A percentile compares a stretch with the other conserved stretches of the same genome.
These are phyloP conservation scores for Luperina testacea DNA, from an alignment of 2,888 invertebrate genomes.

Conservation along the genomic window DNA sequence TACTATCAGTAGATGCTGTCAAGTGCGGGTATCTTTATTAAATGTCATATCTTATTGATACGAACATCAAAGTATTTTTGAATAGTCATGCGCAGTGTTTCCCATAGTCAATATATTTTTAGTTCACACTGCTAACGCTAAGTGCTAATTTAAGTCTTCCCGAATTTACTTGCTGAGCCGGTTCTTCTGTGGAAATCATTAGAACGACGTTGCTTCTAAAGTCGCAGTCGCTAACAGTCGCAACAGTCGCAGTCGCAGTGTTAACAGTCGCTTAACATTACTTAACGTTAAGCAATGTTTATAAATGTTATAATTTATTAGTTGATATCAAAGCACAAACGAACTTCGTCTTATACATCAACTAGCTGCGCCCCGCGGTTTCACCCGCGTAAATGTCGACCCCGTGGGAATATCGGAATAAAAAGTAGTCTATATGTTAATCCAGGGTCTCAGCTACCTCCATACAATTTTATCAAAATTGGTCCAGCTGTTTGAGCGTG, in stretches of 20 bases:
- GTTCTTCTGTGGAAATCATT: neutral
- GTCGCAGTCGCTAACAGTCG: too few species aligned
- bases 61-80: conserved; percentile 23
- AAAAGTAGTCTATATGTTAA: too few species aligned
- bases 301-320: too few species aligned
- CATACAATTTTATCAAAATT: too few species aligned
- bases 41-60: conserved; percentile 33
- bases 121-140: neutral
- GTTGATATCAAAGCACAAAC: neutral
- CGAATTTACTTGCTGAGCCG: too few species aligned
- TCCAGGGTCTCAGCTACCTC: too few species aligned
- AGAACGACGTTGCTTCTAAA: too few species aligned
- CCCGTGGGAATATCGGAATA: too few species aligned
- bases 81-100: conserved; percentile 3
- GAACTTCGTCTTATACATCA: neutral
- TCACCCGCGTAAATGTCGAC: too few species aligned
- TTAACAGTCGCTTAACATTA: neutral
- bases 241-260: too few species aligned
- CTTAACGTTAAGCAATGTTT: neutral
- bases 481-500: too few species aligned
- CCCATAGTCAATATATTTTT: neutral
- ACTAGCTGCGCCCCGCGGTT: too few species aligned
- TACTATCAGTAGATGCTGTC: conserved; percentile 24
- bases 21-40: conserved; percentile 38
- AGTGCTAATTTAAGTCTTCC: neutral